A percentile compares a stretch with the other conserved stretches of the same genome.
Evolutionary conservation across 2,888 invertebrate genomes (phyloP).

Genomic region (Oconnorella tubifera): DNA sequence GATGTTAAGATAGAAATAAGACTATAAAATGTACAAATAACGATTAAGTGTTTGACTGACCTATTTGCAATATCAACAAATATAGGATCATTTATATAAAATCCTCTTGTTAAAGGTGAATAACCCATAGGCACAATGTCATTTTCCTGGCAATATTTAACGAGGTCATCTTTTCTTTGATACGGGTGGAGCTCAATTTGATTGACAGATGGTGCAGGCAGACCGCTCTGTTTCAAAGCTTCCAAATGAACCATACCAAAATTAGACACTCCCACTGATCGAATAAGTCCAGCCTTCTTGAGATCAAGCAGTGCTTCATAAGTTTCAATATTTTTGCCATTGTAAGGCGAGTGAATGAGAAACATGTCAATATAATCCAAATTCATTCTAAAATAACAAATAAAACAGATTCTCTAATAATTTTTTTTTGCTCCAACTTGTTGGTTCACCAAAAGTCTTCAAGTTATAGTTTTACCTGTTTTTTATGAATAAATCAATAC

Average conservation of each 20-base stretch:
- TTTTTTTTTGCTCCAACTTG: too few relatives aligned
- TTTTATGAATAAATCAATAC: too few relatives aligned
- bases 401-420: too few relatives aligned
- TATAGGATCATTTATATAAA: slow-evolving; percentile 35
- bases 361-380: slow-evolving; percentile 40
- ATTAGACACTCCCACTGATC: slow-evolving; percentile 45
- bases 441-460: too few relatives aligned
- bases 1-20: too few relatives aligned
- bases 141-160: slow-evolving; percentile 40
- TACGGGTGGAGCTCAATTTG: slow-evolving; percentile 45
- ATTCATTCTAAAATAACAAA: slow-evolving; percentile 19
- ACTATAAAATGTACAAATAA: too few relatives aligned
- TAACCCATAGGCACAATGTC: slow-evolving; percentile 43
- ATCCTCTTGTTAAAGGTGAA: slow-evolving; percentile 39
- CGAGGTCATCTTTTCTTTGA: slow-evolving; percentile 38
- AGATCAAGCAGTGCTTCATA: slow-evolving; percentile 40
- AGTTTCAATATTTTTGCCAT: slow-evolving; percentile 37
- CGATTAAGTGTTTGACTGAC: too few relatives aligned
- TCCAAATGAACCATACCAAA: slow-evolving; percentile 43
- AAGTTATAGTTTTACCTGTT: too few relatives aligned
- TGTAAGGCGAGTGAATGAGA: slow-evolving; percentile 39
- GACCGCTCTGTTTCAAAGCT: slow-evolving; percentile 39
- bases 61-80: slow-evolving; percentile 36
- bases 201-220: slow-evolving; percentile 43
- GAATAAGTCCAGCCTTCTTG: slow-evolving; percentile 38